phyloP scores from a whole-genome alignment of 2,113 vertebrate species.

The Psophia crepitans region DNA sequence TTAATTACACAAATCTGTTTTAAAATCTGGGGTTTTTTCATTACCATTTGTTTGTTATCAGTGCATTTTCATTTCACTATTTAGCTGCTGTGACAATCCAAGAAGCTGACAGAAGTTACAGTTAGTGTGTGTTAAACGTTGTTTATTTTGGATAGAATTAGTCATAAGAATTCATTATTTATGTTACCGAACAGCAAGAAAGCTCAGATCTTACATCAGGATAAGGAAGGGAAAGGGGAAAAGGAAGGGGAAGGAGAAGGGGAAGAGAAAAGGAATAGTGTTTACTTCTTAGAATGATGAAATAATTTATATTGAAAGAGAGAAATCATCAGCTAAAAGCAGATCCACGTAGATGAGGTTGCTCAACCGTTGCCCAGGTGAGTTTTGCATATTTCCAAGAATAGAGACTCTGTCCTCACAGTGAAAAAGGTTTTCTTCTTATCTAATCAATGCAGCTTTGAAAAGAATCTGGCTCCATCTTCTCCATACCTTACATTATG shows the following conservation, averaged over 20 bases:
- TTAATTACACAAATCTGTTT: neutral
- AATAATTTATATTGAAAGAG: neutral
- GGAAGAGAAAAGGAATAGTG: neutral
- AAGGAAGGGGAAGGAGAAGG: too few relatives aligned
- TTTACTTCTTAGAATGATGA: neutral
- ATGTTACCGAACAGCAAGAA: neutral
- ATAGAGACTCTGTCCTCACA: neutral
- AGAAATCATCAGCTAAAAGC: neutral
- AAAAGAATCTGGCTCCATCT: neutral
- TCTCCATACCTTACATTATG: neutral
- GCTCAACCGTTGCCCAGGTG: neutral
- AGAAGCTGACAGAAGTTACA: neutral
- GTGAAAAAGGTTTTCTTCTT: neutral
- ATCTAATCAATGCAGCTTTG: neutral
- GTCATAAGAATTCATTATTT: neutral
- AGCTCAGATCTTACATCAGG: neutral
- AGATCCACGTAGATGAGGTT: neutral
- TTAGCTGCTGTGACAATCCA: neutral
- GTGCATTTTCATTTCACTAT: neutral
- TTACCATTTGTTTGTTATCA: slow-evolving; percentile 18
- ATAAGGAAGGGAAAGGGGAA: too few relatives aligned
- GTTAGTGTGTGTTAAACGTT: neutral
- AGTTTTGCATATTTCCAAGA: neutral
- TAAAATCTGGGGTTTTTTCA: neutral
- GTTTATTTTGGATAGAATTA: neutral